A percentile compares a stretch with the other conserved stretches of the same genome.
Conservation (phyloP, 2,113 vertebrate genomes). For the Tragelaphus strepsiceros region DNA sequence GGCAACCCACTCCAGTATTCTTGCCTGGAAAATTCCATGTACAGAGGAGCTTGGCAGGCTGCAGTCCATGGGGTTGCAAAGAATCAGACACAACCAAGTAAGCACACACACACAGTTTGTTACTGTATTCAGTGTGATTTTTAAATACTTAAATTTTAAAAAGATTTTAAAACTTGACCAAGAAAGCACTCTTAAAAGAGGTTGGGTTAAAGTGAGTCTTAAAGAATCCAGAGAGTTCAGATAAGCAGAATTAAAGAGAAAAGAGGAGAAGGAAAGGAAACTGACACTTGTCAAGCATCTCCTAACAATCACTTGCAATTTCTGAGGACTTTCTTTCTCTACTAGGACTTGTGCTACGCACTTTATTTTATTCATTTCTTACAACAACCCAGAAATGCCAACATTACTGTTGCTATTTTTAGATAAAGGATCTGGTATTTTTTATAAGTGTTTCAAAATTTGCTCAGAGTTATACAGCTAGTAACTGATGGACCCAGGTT, state of each 20-base stretch:
- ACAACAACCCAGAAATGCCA: not conserved
- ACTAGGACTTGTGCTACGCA: not conserved
- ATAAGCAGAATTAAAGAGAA: not conserved
- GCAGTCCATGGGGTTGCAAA: not conserved
- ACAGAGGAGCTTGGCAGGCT: not conserved
- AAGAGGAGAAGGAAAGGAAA: not conserved
- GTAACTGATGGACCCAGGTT: not conserved
- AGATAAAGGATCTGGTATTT: not conserved
- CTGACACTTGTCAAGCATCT: not conserved
- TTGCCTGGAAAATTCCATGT: not conserved
- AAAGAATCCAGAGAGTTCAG: not conserved
- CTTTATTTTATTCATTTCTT: not conserved
- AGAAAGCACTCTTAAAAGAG: not conserved
- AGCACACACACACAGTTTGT: not conserved
- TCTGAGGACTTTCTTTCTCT: not conserved
- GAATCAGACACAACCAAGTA: not conserved
- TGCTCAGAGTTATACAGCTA: not conserved
- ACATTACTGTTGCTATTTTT: not conserved
- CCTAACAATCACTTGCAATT: not conserved
- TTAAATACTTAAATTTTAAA: slow-evolving; percentile 12
- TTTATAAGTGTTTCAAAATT: not conserved
- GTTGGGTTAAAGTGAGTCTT: not conserved
- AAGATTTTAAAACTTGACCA: not conserved
- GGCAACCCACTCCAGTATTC: not conserved
- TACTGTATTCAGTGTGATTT: not conserved